phyloP scores from a whole-genome alignment of 2,113 vertebrate genomes.

The Burhinus bistriatus region DNA sequence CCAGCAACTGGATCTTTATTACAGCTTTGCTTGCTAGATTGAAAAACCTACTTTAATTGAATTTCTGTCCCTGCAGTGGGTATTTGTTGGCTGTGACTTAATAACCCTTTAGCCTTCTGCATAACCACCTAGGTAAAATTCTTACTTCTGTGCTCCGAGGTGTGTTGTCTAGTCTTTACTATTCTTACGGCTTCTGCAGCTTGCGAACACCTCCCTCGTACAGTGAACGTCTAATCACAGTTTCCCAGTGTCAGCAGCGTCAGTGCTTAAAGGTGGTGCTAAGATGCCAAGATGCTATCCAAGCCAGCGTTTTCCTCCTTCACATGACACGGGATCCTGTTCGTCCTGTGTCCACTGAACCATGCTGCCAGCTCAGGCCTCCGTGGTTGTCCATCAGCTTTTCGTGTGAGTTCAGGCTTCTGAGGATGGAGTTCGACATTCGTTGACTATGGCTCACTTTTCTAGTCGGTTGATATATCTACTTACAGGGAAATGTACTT shows the following conservation, averaged over 20 bases:
- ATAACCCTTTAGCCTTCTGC: not conserved
- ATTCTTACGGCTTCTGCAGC: not conserved
- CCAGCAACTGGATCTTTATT: not conserved
- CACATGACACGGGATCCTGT: fast-evolving
- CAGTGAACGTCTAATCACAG: fast-evolving
- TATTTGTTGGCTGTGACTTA: not conserved
- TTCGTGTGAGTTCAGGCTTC: not conserved
- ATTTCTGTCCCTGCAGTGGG: not conserved
- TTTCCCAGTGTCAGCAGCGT: not conserved
- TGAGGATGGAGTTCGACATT: fast-evolving
- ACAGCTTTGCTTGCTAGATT: not conserved
- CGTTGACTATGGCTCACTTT: fast-evolving
- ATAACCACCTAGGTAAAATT: not conserved
- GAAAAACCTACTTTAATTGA: not conserved
- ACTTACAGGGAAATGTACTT: not conserved
- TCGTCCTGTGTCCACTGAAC: not conserved
- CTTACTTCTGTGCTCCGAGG: not conserved
- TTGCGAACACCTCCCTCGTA: not conserved
- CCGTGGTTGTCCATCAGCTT: not conserved
- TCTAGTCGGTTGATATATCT: not conserved
- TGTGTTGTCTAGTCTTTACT: fast-evolving
- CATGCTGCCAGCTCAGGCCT: not conserved
- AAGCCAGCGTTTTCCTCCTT: not conserved
- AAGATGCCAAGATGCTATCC: not conserved
- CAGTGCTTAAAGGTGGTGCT: not conserved